Evolutionary conservation across 2,797 vertebrate species (phyloP), one percentile per base, ranked within the genome.

Genomic region (Clarias pachynema): DNA sequence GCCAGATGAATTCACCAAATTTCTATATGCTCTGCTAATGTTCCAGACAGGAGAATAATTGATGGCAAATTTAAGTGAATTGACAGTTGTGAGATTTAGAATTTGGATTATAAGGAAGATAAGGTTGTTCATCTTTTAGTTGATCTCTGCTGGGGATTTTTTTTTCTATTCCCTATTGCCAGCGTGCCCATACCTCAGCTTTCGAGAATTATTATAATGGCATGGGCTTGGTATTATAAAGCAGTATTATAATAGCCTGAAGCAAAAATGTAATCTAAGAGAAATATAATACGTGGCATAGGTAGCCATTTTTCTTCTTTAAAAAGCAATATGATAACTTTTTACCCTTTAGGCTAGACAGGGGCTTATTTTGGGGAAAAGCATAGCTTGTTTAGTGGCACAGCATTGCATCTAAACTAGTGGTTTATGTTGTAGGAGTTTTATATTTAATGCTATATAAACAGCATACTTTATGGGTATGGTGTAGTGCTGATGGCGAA

Each of bases 111-210:
- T 22, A 53, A 22, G 22, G 2, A 16, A 65, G 40, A 80, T 66
- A 53, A 29, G 24, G 26, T 10, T 62, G 5, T 72, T 60, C 16
- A n/a, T 12, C 59, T 37, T 22, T 10, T 14, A 44, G 12, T 34
- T 66, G 26, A 56, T n/a, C 20, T 20, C 4, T 18, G 0, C 12
- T 37, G 4, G 0, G 16, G 49, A 40, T 56, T 78, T 78, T 69
- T 56, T 78, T 78, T 60, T 9, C 10, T 90, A 65, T 85, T 79
- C 34, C 9, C 22, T 7, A 44, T 80, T 12, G 4, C n/a, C 26
- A 31, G 62, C 40, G 12, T 66, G 40, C 26, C 14, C 18, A 66
- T 31, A 53, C 29, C 79, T 80, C 26, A 22, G 40, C 16, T 31
- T 65, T 53, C 0, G 0, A 14, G 40, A 80, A 53, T 29, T 66